A percentile compares a stretch with the other conserved stretches of the same genome.
Evolutionary conservation across 2,113 vertebrate species (phyloP).

Genomic region (Thymallus thymallus): DNA sequence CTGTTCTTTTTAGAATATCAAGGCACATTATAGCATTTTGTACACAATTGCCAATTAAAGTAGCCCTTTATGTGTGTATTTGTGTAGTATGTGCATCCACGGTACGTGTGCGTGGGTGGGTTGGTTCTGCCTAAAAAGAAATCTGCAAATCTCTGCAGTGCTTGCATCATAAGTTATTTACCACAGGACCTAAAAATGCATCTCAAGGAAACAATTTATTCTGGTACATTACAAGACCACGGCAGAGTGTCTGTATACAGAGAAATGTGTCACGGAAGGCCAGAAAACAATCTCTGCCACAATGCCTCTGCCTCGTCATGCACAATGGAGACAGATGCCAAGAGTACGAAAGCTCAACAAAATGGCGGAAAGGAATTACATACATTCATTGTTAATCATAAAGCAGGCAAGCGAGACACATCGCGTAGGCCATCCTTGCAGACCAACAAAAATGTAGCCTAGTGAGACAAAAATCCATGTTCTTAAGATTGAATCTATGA

Average conservation of each 20-base stretch:
- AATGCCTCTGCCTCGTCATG: neutral
- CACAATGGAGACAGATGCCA: neutral
- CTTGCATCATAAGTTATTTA: constrained; percentile 38
- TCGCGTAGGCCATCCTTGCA: too few species aligned
- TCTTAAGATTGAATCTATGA: too few species aligned
- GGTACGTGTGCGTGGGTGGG: neutral
- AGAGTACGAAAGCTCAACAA: neutral
- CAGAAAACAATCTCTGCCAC: neutral
- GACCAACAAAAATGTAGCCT: neutral
- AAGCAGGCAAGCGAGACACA: neutral
- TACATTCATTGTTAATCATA: neutral
- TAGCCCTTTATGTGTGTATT: neutral
- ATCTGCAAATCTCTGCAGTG: constrained; percentile 28
- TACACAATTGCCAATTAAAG: neutral
- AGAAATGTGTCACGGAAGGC: constrained; percentile 7
- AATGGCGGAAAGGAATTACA: neutral
- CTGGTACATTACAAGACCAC: neutral
- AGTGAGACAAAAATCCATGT: too few species aligned
- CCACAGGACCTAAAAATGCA: constrained; percentile 35
- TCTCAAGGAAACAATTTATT: constrained; percentile 12
- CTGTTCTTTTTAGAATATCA: neutral
- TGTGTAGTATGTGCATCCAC: neutral
- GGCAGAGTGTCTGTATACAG: constrained; percentile 2
- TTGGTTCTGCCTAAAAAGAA: neutral
- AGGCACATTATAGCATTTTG: neutral